A percentile compares a stretch with the other conserved stretches of the same genome.
Evolutionary conservation across 2,888 invertebrate species (phyloP).

Genomic region (Dryobotodes eremita): DNA sequence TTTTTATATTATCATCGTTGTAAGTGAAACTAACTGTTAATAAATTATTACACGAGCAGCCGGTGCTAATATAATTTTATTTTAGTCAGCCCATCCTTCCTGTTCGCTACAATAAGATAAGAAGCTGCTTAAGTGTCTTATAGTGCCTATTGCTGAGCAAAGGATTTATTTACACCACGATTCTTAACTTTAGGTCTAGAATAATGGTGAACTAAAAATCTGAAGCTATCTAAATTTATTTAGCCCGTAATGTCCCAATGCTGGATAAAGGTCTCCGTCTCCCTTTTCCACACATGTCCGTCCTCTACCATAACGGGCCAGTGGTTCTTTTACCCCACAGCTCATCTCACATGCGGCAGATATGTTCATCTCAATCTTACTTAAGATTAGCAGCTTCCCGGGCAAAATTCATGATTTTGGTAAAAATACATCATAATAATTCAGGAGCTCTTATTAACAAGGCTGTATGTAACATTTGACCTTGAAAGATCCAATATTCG

Average conservation of each 20-base stretch:
- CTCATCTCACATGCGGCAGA: no score
- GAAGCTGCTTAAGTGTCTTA: no score
- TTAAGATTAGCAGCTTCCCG: background rate
- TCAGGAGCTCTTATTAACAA: background rate
- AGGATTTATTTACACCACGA: background rate
- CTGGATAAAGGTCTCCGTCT: no score
- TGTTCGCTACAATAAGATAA: no score
- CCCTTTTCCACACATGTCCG: no score
- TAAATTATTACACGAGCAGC: background rate
- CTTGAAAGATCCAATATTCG: constrained; percentile 14
- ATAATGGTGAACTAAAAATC: background rate
- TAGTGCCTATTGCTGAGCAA: background rate
- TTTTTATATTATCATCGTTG: no score
- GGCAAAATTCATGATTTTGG: background rate
- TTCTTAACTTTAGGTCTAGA: background rate
- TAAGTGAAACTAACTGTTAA: no score
- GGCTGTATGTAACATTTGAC: background rate
- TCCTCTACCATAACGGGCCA: no score
- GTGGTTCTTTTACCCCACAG: background rate
- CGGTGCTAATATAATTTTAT: background rate
- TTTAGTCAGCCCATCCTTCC: no score
- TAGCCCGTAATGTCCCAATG: no score
- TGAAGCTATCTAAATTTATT: background rate
- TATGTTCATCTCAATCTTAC: no score
- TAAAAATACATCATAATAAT: background rate